Base-by-base conservation (phyloP, 1,140 invertebrate species). In the Plectrocnemia conspersa region DNA sequence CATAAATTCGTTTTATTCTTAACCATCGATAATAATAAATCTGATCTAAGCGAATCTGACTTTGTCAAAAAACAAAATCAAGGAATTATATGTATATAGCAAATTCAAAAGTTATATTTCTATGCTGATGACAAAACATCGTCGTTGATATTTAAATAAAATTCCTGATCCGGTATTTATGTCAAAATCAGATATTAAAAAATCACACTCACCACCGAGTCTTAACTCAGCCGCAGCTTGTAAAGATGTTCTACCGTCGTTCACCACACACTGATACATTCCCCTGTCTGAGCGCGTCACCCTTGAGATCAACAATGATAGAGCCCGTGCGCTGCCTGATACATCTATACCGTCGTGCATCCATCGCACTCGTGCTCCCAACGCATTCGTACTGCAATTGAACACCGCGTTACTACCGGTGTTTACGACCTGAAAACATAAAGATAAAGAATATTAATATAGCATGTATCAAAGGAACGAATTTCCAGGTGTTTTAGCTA, bases 211-310 rank as follows among this genome's bases (percentile, higher is more conserved):
- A 89, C 87, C 86, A 70, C 86, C 86, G 11, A 90, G 72, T 22
- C 82, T 69, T 6, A 91, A 67, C 65, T 89, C 83, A 2, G 84
- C 83, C 1, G 84, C 80, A 4, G 81, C 85, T 63, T 90, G 85
- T 1, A 80, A 80, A 42, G 80, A 82, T 56, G 86, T 82, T 41
- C 81, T 64, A 57, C 85, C 84, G 54, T 85, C 81, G 49, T 79
- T 77, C 1, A 84, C 82, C 58, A 89, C 79, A 65, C 89, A 91
- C 68, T 92, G 89, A 74, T 90, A 91, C 82, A 91, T 88, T 18
- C 88, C 89, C 32, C 82, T 78, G 64, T 91, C 87, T 29, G 86
- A 81, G 25, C 83, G 78, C 35, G 78, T 77, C 1, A 89, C 83
- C 13, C 81, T 78, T 46, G 78, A 78, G 16, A 90, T 80, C 47